Conservation (phyloP, 2,888 invertebrate genomes). For the Neoaliturus tenellus region DNA sequence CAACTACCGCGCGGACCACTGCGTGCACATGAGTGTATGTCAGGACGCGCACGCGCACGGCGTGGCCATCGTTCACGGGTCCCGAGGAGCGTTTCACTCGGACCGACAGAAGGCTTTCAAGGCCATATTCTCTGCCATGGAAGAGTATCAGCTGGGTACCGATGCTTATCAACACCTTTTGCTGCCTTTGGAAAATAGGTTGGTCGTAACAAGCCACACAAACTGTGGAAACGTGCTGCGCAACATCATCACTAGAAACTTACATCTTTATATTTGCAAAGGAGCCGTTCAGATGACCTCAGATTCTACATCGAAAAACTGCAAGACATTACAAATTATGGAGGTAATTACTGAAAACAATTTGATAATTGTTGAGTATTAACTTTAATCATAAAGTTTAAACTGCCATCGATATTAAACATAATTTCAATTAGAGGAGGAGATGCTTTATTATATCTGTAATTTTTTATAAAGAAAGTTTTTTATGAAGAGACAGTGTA, state of each 20-base stretch:
- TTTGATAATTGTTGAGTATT: too few relatives aligned
- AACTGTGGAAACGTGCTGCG: conserved; percentile 77
- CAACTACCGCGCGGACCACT: conserved; percentile 97
- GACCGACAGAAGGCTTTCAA: conserved; percentile 91
- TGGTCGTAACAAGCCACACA: conserved; percentile 75
- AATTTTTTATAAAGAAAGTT: too few relatives aligned
- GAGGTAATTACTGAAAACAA: too few relatives aligned
- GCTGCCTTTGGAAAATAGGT: conserved; percentile 76
- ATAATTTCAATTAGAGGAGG: too few relatives aligned
- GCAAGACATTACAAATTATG: too few relatives aligned
- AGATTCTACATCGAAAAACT: too few relatives aligned
- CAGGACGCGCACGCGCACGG: conserved; percentile 83
- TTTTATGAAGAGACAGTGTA: too few relatives aligned
- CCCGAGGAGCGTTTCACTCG: conserved; percentile 89
- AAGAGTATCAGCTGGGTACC: conserved; percentile 80
- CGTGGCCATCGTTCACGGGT: conserved; percentile 92
- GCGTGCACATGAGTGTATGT: conserved; percentile 96
- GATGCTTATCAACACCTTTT: conserved; percentile 80
- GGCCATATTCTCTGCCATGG: conserved; percentile 78
- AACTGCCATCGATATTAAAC: too few relatives aligned
- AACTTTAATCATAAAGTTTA: too few relatives aligned
- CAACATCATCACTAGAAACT: conserved; percentile 61
- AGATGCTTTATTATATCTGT: too few relatives aligned
- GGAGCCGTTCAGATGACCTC: conserved; percentile 52
- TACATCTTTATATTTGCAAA: conserved; percentile 51